Evolutionary conservation across 1,140 invertebrate genomes (phyloP).

Genomic region (Ooceraea biroi): DNA sequence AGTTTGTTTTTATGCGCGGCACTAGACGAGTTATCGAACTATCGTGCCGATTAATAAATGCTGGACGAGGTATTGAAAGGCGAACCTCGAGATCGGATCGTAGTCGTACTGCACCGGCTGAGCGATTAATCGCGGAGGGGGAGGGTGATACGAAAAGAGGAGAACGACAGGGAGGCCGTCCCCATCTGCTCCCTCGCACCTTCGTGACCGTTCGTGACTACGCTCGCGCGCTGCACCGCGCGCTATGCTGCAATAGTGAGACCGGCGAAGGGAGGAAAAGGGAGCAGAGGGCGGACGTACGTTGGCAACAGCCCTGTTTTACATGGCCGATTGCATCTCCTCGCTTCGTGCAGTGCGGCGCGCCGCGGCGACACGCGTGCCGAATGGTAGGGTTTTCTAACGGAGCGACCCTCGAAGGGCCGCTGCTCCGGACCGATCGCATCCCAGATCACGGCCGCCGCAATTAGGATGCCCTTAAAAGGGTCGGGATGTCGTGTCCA

Average conservation of each 20-base stretch:
- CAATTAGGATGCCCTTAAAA: slow-evolving; percentile 57
- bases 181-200: slow-evolving; percentile 31
- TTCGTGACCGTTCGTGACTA: slow-evolving; percentile 55
- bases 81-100: slow-evolving; percentile 41
- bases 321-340: slow-evolving; percentile 74
- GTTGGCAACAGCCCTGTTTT: slow-evolving; percentile 70
- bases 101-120: slow-evolving; percentile 36
- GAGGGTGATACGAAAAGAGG: slow-evolving; percentile 32
- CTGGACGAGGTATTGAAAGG: slow-evolving; percentile 53
- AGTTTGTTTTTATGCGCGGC: neutral
- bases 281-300: slow-evolving; percentile 39
- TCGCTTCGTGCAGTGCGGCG: slow-evolving; percentile 43
- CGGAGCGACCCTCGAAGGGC: slow-evolving; percentile 22
- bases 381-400: slow-evolving; percentile 58
- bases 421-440: slow-evolving; percentile 21
- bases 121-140: slow-evolving; percentile 42
- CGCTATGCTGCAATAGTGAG: neutral
- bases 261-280: neutral
- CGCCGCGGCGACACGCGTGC: slow-evolving; percentile 61
- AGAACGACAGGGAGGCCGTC: slow-evolving; percentile 37
- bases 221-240: slow-evolving; percentile 26
- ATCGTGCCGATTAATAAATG: slow-evolving; percentile 55
- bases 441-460: slow-evolving; percentile 49
- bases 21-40: slow-evolving; percentile 26
- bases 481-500: slow-evolving; percentile 33